These are phyloP conservation scores for Tragelaphus oryx DNA, from an alignment of 2,797 vertebrate species.

Conservation along the genomic window DNA sequence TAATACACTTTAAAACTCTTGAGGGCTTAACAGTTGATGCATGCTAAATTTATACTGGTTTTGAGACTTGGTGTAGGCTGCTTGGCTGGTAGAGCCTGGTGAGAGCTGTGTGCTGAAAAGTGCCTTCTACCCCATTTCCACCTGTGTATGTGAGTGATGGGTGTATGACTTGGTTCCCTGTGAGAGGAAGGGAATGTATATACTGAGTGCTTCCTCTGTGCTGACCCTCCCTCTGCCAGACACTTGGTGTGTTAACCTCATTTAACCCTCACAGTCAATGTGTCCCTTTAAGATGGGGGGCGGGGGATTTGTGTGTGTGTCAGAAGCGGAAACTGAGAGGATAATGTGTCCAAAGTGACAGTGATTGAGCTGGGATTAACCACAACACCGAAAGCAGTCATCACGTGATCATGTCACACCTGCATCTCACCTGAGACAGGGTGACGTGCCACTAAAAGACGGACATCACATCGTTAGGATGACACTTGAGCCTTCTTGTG, in stretches of 20 bases:
- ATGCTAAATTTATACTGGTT: not conserved
- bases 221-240: not conserved
- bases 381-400: not conserved
- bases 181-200: not conserved
- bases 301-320: not conserved
- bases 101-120: not conserved
- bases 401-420: not conserved
- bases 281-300: not conserved
- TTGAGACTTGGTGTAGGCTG: not conserved
- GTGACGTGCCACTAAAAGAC: too few relatives aligned
- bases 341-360: not conserved
- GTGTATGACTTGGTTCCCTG: not conserved
- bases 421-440: not conserved
- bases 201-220: not conserved
- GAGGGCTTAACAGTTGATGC: not conserved
- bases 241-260: not conserved
- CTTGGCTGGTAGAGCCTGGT: not conserved
- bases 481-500: not conserved
- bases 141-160: not conserved
- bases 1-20: not conserved
- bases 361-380: not conserved
- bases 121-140: not conserved
- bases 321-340: not conserved
- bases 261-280: not conserved
- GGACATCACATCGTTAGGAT: not conserved